Conservation (phyloP, 2,113 vertebrate genomes). For the Phoxinus phoxinus region DNA sequence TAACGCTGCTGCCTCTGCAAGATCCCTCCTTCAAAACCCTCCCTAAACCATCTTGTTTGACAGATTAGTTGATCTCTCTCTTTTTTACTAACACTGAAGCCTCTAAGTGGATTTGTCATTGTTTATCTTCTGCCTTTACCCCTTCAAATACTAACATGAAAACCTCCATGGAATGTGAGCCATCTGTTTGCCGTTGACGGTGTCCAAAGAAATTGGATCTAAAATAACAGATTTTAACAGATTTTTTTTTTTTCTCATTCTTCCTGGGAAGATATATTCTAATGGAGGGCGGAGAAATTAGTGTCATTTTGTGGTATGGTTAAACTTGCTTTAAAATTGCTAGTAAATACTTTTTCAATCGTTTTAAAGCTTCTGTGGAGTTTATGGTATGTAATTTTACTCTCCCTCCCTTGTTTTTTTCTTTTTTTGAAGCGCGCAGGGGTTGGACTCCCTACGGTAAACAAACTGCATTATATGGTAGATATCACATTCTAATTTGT, state of each 20-base stretch:
- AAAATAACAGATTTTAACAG: constrained; percentile 45
- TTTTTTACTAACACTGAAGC: constrained; percentile 74
- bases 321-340: constrained; percentile 32
- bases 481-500: constrained; percentile 84
- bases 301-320: constrained; percentile 25
- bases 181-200: constrained; percentile 59
- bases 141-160: constrained; percentile 75
- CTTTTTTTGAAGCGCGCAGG: constrained; percentile 78
- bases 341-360: constrained; percentile 3
- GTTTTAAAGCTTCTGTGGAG: constrained; percentile 52
- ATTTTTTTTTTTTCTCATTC: constrained; percentile 22
- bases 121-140: constrained; percentile 57
- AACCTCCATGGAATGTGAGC: constrained; percentile 75
- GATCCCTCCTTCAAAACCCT: constrained; percentile 34
- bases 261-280: constrained; percentile 26
- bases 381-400: constrained; percentile 77
- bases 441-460: constrained; percentile 88
- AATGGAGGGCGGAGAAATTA: constrained; percentile 36
- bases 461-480: constrained; percentile 88
- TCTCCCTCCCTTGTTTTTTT: constrained; percentile 64
- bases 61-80: constrained; percentile 56
- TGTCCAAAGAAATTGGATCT: constrained; percentile 42
- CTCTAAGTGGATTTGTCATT: constrained; percentile 57
- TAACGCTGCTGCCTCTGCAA: constrained; percentile 32
- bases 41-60: constrained; percentile 42